Evolutionary conservation across 2,797 vertebrate species (phyloP).

Genomic region (Galaxias olidus): DNA sequence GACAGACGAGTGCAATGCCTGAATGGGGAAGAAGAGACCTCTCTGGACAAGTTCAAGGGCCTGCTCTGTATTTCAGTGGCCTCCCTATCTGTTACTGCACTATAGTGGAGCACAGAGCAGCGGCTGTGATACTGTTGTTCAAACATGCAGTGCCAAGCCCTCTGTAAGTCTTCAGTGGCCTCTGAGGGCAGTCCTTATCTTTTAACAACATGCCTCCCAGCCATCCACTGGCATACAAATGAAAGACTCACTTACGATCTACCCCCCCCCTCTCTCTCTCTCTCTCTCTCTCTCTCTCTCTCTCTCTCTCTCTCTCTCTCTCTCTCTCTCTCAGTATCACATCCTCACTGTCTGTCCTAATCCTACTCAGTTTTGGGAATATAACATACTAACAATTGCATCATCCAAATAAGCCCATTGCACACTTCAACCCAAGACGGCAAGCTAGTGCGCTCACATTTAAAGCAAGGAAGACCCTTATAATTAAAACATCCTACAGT

Average conservation of each 20-base stretch:
- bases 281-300: conserved; percentile 15
- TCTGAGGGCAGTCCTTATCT: conserved; percentile 78
- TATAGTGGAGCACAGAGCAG: conserved; percentile 63
- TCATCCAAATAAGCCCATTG: conserved; percentile 2
- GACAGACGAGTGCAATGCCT: conserved; percentile 3
- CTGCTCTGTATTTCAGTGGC: conserved; percentile 44
- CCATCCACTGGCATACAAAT: conserved; percentile 74
- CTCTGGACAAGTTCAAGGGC: conserved; percentile 38
- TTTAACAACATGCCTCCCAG: conserved; percentile 77
- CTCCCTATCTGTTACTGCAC: conserved; percentile 63
- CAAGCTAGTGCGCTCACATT: conserved; percentile 1
- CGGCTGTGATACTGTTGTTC: conserved; percentile 64
- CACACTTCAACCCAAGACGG: background rate
- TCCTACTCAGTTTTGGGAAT: conserved; percentile 62
- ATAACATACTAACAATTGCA: conserved; percentile 29
- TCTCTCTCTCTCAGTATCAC: conserved; percentile 6
- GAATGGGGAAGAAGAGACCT: background rate
- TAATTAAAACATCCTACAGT: background rate
- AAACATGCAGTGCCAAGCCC: conserved; percentile 66
- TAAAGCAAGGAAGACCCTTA: too few relatives aligned
- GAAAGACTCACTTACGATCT: conserved; percentile 70
- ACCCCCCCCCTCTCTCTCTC: conserved; percentile 10
- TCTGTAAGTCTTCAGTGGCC: conserved; percentile 67
- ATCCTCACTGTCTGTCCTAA: conserved; percentile 43
- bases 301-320: conserved; percentile 52